Evolutionary conservation across 2,797 vertebrate genomes (phyloP), one percentile per base, ranked within the genome.

Genomic region (Peromyscus attwateri): DNA sequence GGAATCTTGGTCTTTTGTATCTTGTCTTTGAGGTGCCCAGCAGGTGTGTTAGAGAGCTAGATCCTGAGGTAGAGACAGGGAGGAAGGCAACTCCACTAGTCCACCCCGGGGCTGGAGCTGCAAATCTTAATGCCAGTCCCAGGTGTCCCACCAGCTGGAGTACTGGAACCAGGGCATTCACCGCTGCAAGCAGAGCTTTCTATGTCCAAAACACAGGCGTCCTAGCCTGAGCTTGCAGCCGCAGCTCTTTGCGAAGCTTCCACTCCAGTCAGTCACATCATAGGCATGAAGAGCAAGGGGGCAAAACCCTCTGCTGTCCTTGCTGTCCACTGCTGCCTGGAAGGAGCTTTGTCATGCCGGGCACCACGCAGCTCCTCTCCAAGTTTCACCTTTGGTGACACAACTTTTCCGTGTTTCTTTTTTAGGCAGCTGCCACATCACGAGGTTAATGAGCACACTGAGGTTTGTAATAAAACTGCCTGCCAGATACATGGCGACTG

Each of bases 381-480:
- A 98, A 97, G 96, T 87, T 96, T 95, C 96, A 97, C 96, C 96
- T 98, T 97, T 93, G 31, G 92, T 97, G 97, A 96, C 95, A 92
- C 0, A 17, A 97, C 95, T 93, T 97, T 94, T 96, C 97, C 82
- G 70, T 90, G 89, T 77, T 89, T 93, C 96, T 95, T 57, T 91
- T 76, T 68, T 95, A 92, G 94, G 81, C 96, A 85, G 43, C 82
- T 37, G 91, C 95, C 93, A 94, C 82, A 96, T 97, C 95, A 97
- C 89, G 97, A 98, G 98, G 97, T 82, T 95, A 94, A 92, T 80
- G 96, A 97, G 91, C 95, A 97, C 83, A 68, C 62, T 57, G 92
- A 79, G 87, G 94, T 89, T 94, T 91, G 95, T 95, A 94, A 97
- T 92, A 93, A 96, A 97, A 87, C 79, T 6, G 46, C 75, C 96